Evolutionary conservation across 1,140 invertebrate species (phyloP), one percentile per base, ranked within the genome.

Genomic region (Aphaenogaster ashmeadi): DNA sequence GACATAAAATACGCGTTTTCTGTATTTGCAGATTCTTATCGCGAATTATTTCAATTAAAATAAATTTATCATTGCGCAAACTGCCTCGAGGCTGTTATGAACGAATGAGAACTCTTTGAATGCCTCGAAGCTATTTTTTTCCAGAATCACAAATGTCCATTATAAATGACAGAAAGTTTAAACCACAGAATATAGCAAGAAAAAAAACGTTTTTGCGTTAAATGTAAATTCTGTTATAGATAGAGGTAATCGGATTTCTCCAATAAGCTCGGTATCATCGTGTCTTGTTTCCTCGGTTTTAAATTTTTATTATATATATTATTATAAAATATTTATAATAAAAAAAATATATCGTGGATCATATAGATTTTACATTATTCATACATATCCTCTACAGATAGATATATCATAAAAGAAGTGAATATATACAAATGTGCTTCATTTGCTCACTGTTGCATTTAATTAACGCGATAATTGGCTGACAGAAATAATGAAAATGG

Each of bases 401-500:
- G 38, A 33, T 41, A 62, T 50, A 13, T 47, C 33, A 21, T 60
- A 36, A 75, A 83, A 83, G 54, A 75, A 60, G 36, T 36, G 33
- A 74, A 83, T 67, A 66, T 79, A 72, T 74, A 72, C 36, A 81
- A n/a, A 67, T 13, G 36, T n/a, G 33, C 69, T 75, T 60, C 69
- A 84, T 84, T 84, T 75, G 54, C 8, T 72, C 50, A 44, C 18
- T n/a, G 54, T 84, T 84, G 80, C 69, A 84, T 84, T 84, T 84
- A 84, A 84, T 84, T 75, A 84, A 67, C 52, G 27, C 15, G 41
- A 74, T 84, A 84, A 84, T 84, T 84, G 69, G 52, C 36, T 75
- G 69, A 33, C 27, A 75, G 69, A 84, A 84, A 84, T 84, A 75
- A 84, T 84, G 80, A 84, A 84, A 84, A 84, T 84, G 80, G 69